Evolutionary conservation across 2,113 vertebrate genomes (phyloP).

Genomic region (Gila orcuttii): DNA sequence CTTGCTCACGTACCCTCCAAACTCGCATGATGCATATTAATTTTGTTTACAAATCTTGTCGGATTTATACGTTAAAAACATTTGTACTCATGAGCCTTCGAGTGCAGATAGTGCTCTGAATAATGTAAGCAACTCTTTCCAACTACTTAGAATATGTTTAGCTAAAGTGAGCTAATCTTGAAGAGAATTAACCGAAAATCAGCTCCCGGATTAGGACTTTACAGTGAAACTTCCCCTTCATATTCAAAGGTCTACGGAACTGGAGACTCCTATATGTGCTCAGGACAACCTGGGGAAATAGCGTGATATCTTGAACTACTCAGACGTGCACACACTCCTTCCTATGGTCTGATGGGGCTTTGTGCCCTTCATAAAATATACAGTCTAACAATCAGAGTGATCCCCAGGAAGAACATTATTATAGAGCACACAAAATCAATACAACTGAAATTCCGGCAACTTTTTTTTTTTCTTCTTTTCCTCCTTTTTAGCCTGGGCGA

Average conservation of each 20-base stretch:
- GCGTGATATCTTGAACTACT: conserved; percentile 18
- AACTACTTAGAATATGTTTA: neutral
- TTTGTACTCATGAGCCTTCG: conserved; percentile 46
- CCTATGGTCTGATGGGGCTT: conserved; percentile 57
- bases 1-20: conserved; percentile 24
- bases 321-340: conserved; percentile 27
- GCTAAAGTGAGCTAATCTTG: conserved; percentile 34
- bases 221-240: neutral
- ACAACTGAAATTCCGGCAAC: conserved; percentile 45
- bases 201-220: conserved; percentile 16
- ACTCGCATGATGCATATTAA: conserved; percentile 61
- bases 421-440: conserved; percentile 44
- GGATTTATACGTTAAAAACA: conserved; percentile 53
- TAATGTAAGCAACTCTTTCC: conserved; percentile 28
- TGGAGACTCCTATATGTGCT: neutral
- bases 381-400: conserved; percentile 59
- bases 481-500: neutral
- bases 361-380: conserved; percentile 61
- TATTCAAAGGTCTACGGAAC: conserved; percentile 14
- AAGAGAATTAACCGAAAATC: conserved; percentile 20
- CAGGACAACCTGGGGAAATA: conserved; percentile 9
- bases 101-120: conserved; percentile 61
- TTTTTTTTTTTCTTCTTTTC: neutral
- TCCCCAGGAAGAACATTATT: conserved; percentile 45
- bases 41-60: conserved; percentile 51